Percentiles rank a stretch among this genome's conserved stretches.
phyloP scores from a whole-genome alignment of 2,797 vertebrate genomes.

The Mormyrops boulengeri region DNA sequence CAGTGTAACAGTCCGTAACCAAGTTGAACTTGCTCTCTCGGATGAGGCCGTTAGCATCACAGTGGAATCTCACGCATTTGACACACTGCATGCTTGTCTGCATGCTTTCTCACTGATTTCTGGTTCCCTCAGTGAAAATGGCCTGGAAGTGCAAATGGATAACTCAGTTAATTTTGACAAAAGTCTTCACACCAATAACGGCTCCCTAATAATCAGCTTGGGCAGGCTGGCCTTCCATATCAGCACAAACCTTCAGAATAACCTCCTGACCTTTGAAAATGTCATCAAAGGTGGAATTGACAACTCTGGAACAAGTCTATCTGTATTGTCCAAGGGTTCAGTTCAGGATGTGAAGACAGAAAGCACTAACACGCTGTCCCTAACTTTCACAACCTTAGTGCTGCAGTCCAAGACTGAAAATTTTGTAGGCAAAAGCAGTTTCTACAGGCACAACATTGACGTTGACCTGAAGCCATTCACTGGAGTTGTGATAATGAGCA shows the following conservation, averaged over 20 bases:
- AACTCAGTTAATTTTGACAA: conserved; percentile 63
- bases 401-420: conserved; percentile 75
- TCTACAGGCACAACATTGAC: conserved; percentile 78
- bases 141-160: conserved; percentile 77
- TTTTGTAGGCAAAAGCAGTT: conserved; percentile 66
- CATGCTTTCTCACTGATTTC: conserved; percentile 66
- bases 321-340: conserved; percentile 67
- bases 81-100: conserved; percentile 55
- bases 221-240: conserved; percentile 74
- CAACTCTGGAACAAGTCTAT: conserved; percentile 66
- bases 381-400: conserved; percentile 63
- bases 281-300: conserved; percentile 72
- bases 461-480: conserved; percentile 63
- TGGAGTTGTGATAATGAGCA: conserved; percentile 61
- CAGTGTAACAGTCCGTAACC: conserved; percentile 59
- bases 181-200: conserved; percentile 75
- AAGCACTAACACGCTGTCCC: conserved; percentile 66
- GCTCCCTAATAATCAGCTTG: conserved; percentile 63
- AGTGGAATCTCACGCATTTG: conserved; percentile 71
- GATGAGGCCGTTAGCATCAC: conserved; percentile 60
- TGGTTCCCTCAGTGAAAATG: conserved; percentile 67
- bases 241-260: conserved; percentile 72
- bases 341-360: conserved; percentile 71
- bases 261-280: conserved; percentile 72
- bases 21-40: conserved; percentile 67